Base-by-base conservation (phyloP, 1,140 invertebrate genomes). In the Coboldia fuscipes region DNA sequence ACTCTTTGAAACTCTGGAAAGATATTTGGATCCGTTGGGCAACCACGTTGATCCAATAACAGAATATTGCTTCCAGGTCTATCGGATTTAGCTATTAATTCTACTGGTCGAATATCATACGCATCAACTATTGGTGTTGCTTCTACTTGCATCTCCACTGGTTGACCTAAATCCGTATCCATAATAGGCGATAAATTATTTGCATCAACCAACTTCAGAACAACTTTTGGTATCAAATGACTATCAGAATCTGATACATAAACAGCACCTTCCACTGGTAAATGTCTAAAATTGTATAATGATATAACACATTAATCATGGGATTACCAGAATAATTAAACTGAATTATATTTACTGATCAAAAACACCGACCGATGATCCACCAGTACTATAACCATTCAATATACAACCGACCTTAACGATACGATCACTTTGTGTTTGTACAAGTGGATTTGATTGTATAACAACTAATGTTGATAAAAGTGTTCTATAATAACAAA, bases 381-480 rank as follows among this genome's bases (percentile, higher is more conserved):
- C 30, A 45, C 48, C 10, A 44, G 26, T 17, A 37, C 38, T 30
- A 39, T 45, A 7, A 16, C 37, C 47, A 34, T 48, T 51, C 20
- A 62, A 57, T 9, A 63, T 67, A 40, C 70, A 73, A 1, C 70
- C 70, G 4, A 69, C 65, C 37, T 67, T 66, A 31, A 73, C 63
- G 42, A 69, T 58, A 13, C 70, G 59, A 48, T 73, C 70, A 0
- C 66, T 66, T 39, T 70, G 67, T 4, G 68, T 70, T 47, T 72
- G 69, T 27, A 73, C 66, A 34, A 68, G 64, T 0, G 61, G 56
- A 46, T 72, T 72, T 48, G 70, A 69, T 46, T 72, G 70, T n/a
- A 73, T 58, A 45, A 73, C 61, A 40, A 72, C 54, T 44, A 66
- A 58, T 13, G 62, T 63, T 38, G 67, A 66, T 20, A 69, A 62